Percentiles rank a stretch among this genome's conserved stretches.
Evolutionary conservation across 2,888 invertebrate genomes (phyloP).

Genomic region (Meghimatium bilineatum): DNA sequence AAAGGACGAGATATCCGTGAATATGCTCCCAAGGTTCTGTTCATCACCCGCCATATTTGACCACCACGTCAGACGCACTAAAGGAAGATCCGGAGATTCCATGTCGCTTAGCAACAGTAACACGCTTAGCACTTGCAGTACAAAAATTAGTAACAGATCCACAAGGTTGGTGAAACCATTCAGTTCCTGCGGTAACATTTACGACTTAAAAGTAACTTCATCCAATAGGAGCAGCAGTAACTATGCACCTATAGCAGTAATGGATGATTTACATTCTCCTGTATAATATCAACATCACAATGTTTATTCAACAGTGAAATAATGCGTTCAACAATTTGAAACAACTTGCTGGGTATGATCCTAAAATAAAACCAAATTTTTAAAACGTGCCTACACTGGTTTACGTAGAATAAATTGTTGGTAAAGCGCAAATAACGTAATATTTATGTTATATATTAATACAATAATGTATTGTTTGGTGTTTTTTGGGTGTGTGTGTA

Average conservation of each 20-base stretch:
- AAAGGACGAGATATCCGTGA: slow-evolving; percentile 24
- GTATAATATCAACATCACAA: slow-evolving; percentile 28
- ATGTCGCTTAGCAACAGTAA: slow-evolving; percentile 27
- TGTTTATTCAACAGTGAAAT: too few relatives aligned
- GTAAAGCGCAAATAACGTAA: too few relatives aligned
- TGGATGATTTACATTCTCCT: slow-evolving; percentile 44
- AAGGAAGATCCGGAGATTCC: slow-evolving; percentile 21
- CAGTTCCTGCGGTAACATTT: slow-evolving; percentile 39
- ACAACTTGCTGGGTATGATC: too few relatives aligned
- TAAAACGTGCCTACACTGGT: too few relatives aligned
- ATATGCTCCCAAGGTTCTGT: slow-evolving; percentile 19
- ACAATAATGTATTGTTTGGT: too few relatives aligned
- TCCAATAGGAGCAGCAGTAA: slow-evolving; percentile 23
- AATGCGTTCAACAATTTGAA: too few relatives aligned
- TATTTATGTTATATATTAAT: too few relatives aligned
- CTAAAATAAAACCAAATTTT: too few relatives aligned
- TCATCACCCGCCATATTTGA: slow-evolving; percentile 34
- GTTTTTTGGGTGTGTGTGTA: too few relatives aligned
- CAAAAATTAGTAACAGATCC: slow-evolving; percentile 26
- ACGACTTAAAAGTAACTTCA: slow-evolving; percentile 28
- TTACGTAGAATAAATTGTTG: too few relatives aligned
- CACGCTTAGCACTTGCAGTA: slow-evolving; percentile 34
- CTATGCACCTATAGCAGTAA: slow-evolving; percentile 14
- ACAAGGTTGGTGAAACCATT: slow-evolving; percentile 26
- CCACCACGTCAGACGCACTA: slow-evolving; percentile 5